phyloP scores from a whole-genome alignment of 2,113 vertebrate species.

The Stegostoma tigrinum region DNA sequence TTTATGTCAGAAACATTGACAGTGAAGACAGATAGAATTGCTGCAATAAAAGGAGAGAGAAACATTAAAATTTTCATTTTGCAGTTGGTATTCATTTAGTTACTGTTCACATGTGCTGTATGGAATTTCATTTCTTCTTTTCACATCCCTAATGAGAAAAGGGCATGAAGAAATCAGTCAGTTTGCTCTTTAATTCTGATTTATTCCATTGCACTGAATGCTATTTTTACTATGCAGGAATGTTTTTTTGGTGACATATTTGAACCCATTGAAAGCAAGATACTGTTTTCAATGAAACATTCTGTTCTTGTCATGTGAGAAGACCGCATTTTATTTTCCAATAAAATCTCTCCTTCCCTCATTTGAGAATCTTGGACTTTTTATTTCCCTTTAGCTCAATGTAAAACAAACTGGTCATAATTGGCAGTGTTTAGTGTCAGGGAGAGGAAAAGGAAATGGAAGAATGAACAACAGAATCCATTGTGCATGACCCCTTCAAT shows the following conservation, averaged over 20 bases:
- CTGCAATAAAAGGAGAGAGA: background rate
- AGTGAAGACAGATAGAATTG: background rate
- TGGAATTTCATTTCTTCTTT: slow-evolving; percentile 24
- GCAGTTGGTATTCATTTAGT: background rate
- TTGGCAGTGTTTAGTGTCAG: background rate
- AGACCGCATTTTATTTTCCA: slow-evolving; percentile 20
- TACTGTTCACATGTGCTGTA: background rate
- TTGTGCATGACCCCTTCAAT: background rate
- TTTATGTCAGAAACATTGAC: background rate
- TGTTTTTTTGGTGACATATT: background rate
- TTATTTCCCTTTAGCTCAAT: background rate
- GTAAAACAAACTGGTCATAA: background rate
- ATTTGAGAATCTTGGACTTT: background rate
- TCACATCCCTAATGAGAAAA: background rate
- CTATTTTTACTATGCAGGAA: background rate
- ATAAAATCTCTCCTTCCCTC: background rate
- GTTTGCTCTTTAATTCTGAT: background rate
- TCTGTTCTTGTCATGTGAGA: slow-evolving; percentile 14
- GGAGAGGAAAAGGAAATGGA: background rate
- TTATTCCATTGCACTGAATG: background rate
- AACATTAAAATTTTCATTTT: background rate
- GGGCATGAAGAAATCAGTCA: background rate
- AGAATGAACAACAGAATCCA: background rate
- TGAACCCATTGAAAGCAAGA: background rate
- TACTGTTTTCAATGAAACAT: slow-evolving; percentile 15